Base-by-base conservation (phyloP, 2,888 invertebrate species). In the Molanna angustata region DNA sequence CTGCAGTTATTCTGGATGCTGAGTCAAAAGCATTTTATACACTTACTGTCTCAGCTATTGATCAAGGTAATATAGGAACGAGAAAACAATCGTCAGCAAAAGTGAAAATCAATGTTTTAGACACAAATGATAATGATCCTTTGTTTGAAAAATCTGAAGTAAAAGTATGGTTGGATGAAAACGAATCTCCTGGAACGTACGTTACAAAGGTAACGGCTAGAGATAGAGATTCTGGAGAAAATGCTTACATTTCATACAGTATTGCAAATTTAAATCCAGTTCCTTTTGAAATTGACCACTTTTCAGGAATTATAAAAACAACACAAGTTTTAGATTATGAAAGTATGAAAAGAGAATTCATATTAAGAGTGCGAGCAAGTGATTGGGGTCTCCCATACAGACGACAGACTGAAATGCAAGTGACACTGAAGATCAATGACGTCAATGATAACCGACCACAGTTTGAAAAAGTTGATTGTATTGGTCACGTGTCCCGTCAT, bases 301-400 rank as follows among this genome's bases (percentile, higher is more conserved):
- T 95, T 72, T 88, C 90, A 4, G 97, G 97, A 0, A 81, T 88
- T 31, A 84, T 97, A 9, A 84, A 84, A 63, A 92, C 93, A 1
- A 88, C 87, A 1, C 83, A 86, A 55, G 73, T 90, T 3, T 76
- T 96, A 44, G 95, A 96, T 71, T 96, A 87, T 70, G 96, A 96
- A 70, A 90, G 90, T 54, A 92, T 91, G 89, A 79, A 88, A 46
- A 78, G 93, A 21, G 84, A 86, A 62, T 95, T 93, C 69, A 75
- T 85, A 21, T 73, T 97, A 39, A 81, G 86, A 43, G 82, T 98
- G 21, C 79, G 96, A 33, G 96, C 96, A 1, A 91, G 94, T 7
- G 98, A 98, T 73, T 95, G 96, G 94, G 97, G 94, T 1, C 69
- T 88, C 44, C 97, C 97, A 0, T 94, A 90, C 69, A 80, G 95